phyloP scores from a whole-genome alignment of 2,797 vertebrate genomes.

The Myotis findleyi region DNA sequence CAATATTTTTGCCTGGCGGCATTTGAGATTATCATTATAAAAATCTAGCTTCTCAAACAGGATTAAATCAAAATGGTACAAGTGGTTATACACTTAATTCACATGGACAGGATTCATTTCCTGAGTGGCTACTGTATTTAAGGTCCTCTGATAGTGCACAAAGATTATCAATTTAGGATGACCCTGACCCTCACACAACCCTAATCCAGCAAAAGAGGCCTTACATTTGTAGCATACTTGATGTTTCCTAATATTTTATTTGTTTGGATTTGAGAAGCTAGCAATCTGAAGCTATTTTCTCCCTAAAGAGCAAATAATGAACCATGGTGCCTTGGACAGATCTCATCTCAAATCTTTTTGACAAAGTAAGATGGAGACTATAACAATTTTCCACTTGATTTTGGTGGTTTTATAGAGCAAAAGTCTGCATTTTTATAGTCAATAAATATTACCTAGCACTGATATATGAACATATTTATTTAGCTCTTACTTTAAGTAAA shows the following conservation, averaged over 20 bases:
- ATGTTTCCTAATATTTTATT: neutral
- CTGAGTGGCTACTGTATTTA: neutral
- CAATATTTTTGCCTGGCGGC: neutral
- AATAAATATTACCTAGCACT: neutral
- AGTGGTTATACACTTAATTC: neutral
- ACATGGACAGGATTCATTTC: neutral
- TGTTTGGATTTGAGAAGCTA: neutral
- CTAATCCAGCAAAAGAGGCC: neutral
- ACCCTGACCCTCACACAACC: neutral
- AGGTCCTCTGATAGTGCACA: neutral
- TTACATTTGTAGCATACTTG: neutral
- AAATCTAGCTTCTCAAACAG: neutral
- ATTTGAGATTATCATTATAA: neutral
- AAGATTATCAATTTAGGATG: neutral
- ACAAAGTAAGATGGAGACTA: neutral
- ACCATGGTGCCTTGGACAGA: neutral
- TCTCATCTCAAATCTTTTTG: slow-evolving; percentile 13
- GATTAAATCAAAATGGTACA: neutral
- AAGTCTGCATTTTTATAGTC: slow-evolving; percentile 37
- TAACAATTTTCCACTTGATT: neutral
- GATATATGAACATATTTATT: neutral
- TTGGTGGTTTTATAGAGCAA: neutral
- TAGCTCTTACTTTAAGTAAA: slow-evolving; percentile 25
- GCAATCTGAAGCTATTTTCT: neutral
- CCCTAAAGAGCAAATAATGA: slow-evolving; percentile 34